Conservation (phyloP, 2,113 vertebrate species). For the Madoqua kirkii region DNA sequence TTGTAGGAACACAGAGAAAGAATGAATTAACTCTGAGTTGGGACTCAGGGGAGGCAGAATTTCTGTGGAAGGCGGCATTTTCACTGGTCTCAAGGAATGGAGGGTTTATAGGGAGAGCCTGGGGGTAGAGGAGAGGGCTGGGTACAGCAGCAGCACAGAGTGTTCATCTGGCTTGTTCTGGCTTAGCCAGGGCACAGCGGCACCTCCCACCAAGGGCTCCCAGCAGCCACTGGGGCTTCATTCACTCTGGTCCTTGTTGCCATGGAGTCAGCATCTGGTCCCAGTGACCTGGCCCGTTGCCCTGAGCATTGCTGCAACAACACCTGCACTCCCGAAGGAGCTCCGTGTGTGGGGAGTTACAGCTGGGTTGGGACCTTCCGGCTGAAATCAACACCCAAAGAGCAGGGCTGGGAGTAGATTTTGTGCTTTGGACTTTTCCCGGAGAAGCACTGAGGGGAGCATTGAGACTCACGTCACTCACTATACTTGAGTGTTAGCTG, state of each 20-base stretch:
- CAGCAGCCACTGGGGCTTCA: not conserved
- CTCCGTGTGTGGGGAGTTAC: not conserved
- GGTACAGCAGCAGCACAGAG: not conserved
- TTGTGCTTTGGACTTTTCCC: not conserved
- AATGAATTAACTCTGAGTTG: not conserved
- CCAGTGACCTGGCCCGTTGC: not conserved
- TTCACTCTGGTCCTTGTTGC: not conserved
- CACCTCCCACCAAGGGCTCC: no score
- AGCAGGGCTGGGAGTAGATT: not conserved
- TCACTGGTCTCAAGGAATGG: not conserved
- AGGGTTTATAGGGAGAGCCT: not conserved
- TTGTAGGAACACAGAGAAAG: no score
- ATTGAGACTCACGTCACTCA: accelerated
- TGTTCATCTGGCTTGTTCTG: not conserved
- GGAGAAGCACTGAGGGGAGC: not conserved
- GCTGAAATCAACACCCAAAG: not conserved
- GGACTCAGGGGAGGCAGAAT: not conserved
- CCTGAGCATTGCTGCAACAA: not conserved
- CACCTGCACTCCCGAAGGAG: not conserved
- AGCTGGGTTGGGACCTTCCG: not conserved
- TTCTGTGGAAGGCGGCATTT: not conserved
- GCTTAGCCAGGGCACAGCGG: not conserved
- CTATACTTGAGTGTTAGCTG: not conserved
- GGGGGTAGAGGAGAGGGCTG: not conserved
- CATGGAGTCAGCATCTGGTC: not conserved